A percentile compares a stretch with the other conserved stretches of the same genome.
phyloP scores from a whole-genome alignment of 2,888 invertebrate genomes.

The Epinotia brunnichana region DNA sequence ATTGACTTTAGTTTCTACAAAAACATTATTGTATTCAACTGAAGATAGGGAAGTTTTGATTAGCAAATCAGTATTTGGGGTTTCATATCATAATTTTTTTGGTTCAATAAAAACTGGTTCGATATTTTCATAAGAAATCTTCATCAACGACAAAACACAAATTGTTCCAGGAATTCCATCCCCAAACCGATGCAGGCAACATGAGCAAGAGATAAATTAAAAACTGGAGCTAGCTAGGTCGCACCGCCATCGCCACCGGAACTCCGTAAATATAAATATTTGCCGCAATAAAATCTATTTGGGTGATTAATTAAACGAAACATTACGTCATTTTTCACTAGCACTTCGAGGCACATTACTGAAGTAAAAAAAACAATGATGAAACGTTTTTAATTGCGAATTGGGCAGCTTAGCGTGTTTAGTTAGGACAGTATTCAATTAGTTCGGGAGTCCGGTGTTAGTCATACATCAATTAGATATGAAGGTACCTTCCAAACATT shows the following conservation, averaged over 20 bases:
- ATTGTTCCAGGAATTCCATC: conserved; percentile 5
- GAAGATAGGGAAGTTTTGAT: too few relatives aligned
- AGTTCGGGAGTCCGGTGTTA: conserved; percentile 34
- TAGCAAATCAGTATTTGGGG: too few relatives aligned
- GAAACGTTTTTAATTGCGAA: conserved; percentile 52
- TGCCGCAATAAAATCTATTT: conserved; percentile 76
- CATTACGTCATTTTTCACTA: conserved; percentile 61
- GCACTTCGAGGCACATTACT: conserved; percentile 45
- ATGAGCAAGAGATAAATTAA: conserved; percentile 48
- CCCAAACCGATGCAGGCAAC: conserved; percentile 38
- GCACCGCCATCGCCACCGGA: conserved; percentile 49
- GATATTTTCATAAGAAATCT: too few relatives aligned
- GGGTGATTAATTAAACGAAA: conserved; percentile 71
- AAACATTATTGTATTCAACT: too few relatives aligned
- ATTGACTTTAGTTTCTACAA: too few relatives aligned
- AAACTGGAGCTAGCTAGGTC: conserved; percentile 56
- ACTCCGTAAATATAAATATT: conserved; percentile 73
- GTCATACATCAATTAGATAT: conserved; percentile 27
- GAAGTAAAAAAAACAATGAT: conserved; percentile 48
- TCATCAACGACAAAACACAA: conserved; percentile 1
- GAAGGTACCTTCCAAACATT: conserved; percentile 6
- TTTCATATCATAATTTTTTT: too few relatives aligned
- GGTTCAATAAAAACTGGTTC: background rate
- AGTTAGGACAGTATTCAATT: conserved; percentile 52
- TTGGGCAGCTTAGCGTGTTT: conserved; percentile 52